Percentiles rank a stretch among this genome's conserved stretches.
phyloP scores from a whole-genome alignment of 30 jellyfish, hydroid and myxozoan genomes.

The Mastigias papua region DNA sequence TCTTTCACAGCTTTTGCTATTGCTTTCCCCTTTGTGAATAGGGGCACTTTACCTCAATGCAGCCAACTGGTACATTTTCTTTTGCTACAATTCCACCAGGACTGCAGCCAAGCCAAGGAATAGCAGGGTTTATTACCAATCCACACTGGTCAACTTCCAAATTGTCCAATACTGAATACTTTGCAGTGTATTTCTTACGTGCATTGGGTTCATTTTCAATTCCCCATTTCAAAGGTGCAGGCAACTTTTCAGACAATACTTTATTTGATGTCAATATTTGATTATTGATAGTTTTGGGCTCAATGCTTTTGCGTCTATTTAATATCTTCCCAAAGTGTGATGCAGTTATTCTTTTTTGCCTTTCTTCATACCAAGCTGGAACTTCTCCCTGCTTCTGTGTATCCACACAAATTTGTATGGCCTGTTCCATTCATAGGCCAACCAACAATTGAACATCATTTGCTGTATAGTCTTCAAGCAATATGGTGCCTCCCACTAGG shows the following conservation, averaged over 20 bases:
- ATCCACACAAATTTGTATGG: slow-evolving; percentile 16
- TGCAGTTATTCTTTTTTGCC: slow-evolving; percentile 58
- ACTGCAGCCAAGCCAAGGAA: slow-evolving; percentile 23
- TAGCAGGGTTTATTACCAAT: too few relatives aligned
- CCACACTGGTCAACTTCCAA: too few relatives aligned
- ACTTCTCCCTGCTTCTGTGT: slow-evolving; percentile 9
- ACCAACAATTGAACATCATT: background rate
- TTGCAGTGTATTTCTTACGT: too few relatives aligned
- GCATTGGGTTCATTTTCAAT: too few relatives aligned
- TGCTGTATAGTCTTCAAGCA: background rate
- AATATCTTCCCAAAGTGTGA: slow-evolving; percentile 54
- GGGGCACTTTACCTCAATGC: too few relatives aligned
- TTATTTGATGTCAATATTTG: too few relatives aligned
- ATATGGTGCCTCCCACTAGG: slow-evolving; percentile 15
- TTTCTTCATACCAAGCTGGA: slow-evolving; percentile 55
- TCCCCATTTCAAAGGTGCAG: too few relatives aligned
- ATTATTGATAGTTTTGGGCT: slow-evolving; percentile 43
- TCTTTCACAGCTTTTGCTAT: slow-evolving; percentile 53
- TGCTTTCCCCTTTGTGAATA: too few relatives aligned
- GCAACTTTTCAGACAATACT: too few relatives aligned
- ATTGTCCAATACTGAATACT: too few relatives aligned
- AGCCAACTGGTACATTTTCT: too few relatives aligned
- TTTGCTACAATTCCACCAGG: slow-evolving; percentile 5
- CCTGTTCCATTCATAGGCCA: background rate
- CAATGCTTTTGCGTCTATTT: slow-evolving; percentile 31